Base-by-base conservation (phyloP, 2,113 vertebrate genomes). In the Scopus umbretta region DNA sequence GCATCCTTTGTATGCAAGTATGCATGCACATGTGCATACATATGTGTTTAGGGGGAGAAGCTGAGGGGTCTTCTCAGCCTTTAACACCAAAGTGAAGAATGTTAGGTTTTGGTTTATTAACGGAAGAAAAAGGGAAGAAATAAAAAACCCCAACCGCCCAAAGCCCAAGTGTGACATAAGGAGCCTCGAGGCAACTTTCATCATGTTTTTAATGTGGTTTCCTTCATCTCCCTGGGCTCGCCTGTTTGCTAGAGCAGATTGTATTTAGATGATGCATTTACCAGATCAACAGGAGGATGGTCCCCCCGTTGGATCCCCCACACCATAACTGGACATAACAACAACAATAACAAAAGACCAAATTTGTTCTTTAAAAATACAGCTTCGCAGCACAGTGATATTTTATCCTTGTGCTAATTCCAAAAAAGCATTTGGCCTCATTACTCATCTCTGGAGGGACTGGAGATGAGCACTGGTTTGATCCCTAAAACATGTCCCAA, bases 171-270 rank as follows among this genome's bases (percentile, higher is more conserved):
- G 87, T 96, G 91, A 96, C 88, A 70, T 84, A 96, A 97, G 93
- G 93, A 92, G 94, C 92, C 94, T 96, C 13, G 30, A 86, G 75
- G 96, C 91, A 95, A 94, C 92, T 94, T 96, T 96, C 88, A 94
- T 42, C 92, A 83, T 79, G 88, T 16, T 95, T 74, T 93, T 90
- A 49, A 95, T 68, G 90, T 89, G 85, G 86, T 94, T 94, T 89
- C 90, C 92, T 86, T 91, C 76, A 80, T 93, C 68, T 82, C 80
- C 56, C 72, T 53, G 36, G 16, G 84, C 87, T 90, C 16, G 74
- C 92, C 94, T 95, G 95, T 73, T 83, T 55, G 73, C 65, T 74
- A 36, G 22, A 73, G 80, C 96, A 88, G 90, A 84, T 85, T 95
- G 81, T 70, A 43, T 66, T 95, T 61, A 13, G 95, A 92, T 97